Conservation (phyloP, 64 coral and sea anemone species). For the Montipora sp. region DNA sequence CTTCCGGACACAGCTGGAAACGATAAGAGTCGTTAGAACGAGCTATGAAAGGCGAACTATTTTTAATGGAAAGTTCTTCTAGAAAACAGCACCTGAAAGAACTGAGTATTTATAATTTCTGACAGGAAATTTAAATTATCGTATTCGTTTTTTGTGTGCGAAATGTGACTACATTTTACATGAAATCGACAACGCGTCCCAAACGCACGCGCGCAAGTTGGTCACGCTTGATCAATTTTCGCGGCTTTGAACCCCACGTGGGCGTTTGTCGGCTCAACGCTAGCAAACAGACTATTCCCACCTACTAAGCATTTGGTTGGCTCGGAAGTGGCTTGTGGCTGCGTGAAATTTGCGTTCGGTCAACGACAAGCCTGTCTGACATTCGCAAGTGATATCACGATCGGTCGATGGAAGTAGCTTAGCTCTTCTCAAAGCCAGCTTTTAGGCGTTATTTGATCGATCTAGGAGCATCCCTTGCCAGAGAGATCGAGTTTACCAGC, state of each 20-base stretch:
- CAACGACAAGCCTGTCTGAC: conserved; percentile 55
- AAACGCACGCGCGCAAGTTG: conserved; percentile 85
- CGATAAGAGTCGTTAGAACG: conserved; percentile 15
- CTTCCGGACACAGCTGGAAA: conserved; percentile 41
- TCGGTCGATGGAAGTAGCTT: conserved; percentile 28
- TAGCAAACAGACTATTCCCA: conserved; percentile 89
- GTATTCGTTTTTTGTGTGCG: background rate
- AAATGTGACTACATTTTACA: too few relatives aligned
- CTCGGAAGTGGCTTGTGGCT: conserved; percentile 75
- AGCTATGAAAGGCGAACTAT: background rate
- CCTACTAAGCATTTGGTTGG: conserved; percentile 94
- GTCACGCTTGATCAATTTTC: conserved; percentile 97
- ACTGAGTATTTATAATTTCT: background rate
- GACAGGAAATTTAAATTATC: background rate
- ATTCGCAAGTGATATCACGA: conserved; percentile 40
- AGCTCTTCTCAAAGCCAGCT: conserved; percentile 8
- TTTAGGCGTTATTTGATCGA: background rate
- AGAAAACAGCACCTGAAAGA: background rate
- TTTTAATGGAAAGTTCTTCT: background rate
- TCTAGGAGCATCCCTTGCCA: conserved; percentile 1
- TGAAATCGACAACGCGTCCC: conserved; percentile 72
- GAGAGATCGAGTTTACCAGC: conserved; percentile 26
- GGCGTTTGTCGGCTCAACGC: conserved; percentile 80
- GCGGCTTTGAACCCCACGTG: conserved; percentile 94
- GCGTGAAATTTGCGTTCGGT: conserved; percentile 84